Evolutionary conservation across 2,113 vertebrate genomes (phyloP).

Genomic region (Rhea americana): DNA sequence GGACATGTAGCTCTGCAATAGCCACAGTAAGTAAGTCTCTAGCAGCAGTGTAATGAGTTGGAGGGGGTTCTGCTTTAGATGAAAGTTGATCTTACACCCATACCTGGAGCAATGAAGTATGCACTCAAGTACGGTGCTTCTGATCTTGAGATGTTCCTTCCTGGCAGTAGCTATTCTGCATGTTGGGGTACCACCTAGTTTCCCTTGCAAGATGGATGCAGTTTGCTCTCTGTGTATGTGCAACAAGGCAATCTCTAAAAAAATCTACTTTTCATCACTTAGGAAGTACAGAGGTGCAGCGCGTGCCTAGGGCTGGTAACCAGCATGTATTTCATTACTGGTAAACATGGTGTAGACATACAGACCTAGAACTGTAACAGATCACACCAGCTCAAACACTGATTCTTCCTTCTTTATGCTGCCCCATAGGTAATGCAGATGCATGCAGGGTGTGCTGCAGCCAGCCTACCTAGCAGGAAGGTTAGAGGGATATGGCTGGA

Average conservation of each 20-base stretch:
- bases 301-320: background rate
- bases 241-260: background rate
- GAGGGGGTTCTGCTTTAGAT: background rate
- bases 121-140: background rate
- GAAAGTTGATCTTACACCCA: background rate
- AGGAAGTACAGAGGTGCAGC: background rate
- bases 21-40: background rate
- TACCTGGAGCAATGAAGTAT: background rate
- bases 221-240: background rate
- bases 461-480: background rate
- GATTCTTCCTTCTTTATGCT: background rate
- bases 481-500: background rate
- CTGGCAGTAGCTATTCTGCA: background rate
- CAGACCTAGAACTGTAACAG: background rate
- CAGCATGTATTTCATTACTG: background rate
- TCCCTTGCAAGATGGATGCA: background rate
- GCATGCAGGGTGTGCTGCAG: background rate
- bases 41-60: background rate
- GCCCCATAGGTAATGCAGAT: background rate
- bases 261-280: background rate
- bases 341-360: background rate
- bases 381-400: background rate
- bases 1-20: background rate
- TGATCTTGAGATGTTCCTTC: background rate
- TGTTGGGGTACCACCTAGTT: background rate